Percentiles rank a stretch among this genome's conserved stretches.
These are phyloP conservation scores for Melanotus villosus DNA, from an alignment of 2,888 invertebrate genomes.

Conservation along the genomic window DNA sequence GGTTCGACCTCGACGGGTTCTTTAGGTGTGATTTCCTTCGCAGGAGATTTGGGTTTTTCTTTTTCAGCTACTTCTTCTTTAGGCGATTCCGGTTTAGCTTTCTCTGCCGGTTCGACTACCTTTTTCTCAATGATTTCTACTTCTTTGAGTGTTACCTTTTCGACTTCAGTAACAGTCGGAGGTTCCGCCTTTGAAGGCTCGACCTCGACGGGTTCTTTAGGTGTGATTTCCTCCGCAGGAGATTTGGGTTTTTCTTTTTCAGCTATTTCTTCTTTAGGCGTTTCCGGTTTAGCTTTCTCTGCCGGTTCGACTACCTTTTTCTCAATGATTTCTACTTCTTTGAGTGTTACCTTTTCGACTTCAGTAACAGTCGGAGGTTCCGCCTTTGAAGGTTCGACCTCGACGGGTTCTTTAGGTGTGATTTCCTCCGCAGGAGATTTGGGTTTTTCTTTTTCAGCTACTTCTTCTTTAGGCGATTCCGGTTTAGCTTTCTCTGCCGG, in stretches of 20 bases:
- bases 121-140: neutral
- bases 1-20: neutral
- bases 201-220: neutral
- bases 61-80: neutral
- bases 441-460: too few species aligned
- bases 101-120: neutral
- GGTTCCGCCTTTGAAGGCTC: too few species aligned
- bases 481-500: too few species aligned
- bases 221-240: neutral
- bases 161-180: neutral
- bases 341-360: neutral
- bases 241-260: neutral
- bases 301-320: neutral
- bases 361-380: too few species aligned
- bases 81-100: neutral
- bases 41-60: neutral
- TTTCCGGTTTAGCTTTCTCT: neutral
- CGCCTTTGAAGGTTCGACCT: too few species aligned
- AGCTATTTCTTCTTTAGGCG: slow-evolving; percentile 1
- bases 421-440: too few species aligned
- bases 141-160: neutral
- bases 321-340: too few species aligned
- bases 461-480: too few species aligned
- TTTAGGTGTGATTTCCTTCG: neutral
- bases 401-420: too few species aligned